Evolutionary conservation across 2,797 vertebrate genomes (phyloP).

Genomic region (Arnoldichthys spilopterus): DNA sequence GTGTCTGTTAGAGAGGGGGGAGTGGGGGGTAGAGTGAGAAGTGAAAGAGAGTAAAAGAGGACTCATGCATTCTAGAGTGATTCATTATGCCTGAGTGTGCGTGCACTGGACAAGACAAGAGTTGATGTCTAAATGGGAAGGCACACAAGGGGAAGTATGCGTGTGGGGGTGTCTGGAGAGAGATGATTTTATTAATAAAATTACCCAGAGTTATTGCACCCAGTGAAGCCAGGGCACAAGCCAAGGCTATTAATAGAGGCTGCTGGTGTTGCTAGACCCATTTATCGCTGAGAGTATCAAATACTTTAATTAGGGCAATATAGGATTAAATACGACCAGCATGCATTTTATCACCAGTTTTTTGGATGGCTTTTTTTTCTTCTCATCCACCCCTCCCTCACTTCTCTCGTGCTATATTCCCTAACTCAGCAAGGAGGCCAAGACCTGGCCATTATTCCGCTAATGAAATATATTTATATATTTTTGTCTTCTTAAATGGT

Average conservation of each 20-base stretch:
- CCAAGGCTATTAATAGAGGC: constrained; percentile 84
- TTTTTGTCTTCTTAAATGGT: constrained; percentile 80
- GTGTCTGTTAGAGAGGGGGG: constrained; percentile 13
- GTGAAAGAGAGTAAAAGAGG: constrained; percentile 42
- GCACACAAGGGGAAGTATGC: constrained; percentile 37
- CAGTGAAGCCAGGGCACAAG: constrained; percentile 61
- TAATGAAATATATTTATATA: constrained; percentile 87
- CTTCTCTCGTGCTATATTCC: constrained; percentile 44
- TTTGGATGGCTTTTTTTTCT: constrained; percentile 56
- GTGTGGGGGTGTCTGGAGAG: constrained; percentile 49
- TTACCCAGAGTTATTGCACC: constrained; percentile 72
- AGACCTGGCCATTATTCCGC: constrained; percentile 78
- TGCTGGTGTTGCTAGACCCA: constrained; percentile 76
- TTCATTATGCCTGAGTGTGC: constrained; percentile 66
- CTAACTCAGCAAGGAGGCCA: constrained; percentile 67
- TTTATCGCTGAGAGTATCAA: constrained; percentile 75
- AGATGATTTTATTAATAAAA: constrained; percentile 78
- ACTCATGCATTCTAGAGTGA: constrained; percentile 60
- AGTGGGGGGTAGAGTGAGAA: constrained; percentile 18
- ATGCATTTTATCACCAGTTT: constrained; percentile 60
- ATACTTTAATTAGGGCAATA: constrained; percentile 83
- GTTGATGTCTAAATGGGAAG: constrained; percentile 66
- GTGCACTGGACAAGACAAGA: constrained; percentile 60
- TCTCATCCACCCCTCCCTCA: background rate
- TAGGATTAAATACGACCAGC: constrained; percentile 69